These are phyloP conservation scores for Calidris pugnax DNA, from an alignment of 2,113 vertebrate species.

Conservation along the genomic window DNA sequence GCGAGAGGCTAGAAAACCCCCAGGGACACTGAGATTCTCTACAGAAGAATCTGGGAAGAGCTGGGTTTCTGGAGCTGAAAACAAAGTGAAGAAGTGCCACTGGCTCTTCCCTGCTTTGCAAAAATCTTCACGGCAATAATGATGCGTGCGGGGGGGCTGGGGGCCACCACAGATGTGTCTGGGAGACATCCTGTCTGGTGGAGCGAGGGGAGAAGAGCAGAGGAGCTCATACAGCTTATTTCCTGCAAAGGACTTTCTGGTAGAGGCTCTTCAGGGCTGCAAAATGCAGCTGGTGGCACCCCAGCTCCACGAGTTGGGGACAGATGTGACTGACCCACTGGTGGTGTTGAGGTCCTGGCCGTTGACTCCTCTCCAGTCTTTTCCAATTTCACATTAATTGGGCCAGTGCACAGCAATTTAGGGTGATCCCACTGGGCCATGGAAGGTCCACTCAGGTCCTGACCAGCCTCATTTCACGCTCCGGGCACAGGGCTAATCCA, in stretches of 20 bases:
- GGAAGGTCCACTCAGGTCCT: neutral
- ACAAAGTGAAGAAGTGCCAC: neutral
- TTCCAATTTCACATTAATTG: neutral
- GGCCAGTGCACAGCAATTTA: neutral
- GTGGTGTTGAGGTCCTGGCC: neutral
- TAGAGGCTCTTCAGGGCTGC: neutral
- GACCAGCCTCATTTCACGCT: neutral
- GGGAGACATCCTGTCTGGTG: neutral
- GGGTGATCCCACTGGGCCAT: neutral
- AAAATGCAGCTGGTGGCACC: neutral
- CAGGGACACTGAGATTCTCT: neutral
- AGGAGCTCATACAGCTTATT: neutral
- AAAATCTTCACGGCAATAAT: neutral
- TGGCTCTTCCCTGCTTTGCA: neutral
- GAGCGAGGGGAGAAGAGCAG: neutral
- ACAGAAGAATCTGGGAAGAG: neutral
- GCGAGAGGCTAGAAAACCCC: neutral
- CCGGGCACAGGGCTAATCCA: neutral
- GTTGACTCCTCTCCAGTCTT: neutral
- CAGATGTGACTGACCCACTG: rapidly evolving
- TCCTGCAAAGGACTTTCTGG: neutral
- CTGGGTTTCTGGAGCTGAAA: neutral
- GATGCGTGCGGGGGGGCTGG: neutral
- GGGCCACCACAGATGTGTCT: rapidly evolving
- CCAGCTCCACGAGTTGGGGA: neutral